phyloP scores from a whole-genome alignment of 2,113 vertebrate species.

The Oreamnos americanus region DNA sequence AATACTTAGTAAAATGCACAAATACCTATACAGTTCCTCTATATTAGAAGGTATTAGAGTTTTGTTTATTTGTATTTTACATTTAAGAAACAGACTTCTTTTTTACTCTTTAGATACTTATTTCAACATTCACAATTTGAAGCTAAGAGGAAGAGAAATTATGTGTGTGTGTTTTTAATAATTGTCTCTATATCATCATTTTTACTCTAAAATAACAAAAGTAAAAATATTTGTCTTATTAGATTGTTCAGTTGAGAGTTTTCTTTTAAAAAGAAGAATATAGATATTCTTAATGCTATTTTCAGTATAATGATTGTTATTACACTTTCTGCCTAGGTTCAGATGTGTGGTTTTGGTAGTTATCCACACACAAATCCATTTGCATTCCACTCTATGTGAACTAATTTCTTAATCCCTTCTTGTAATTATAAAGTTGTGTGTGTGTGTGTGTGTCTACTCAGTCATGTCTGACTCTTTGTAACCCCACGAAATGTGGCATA shows the following conservation, averaged over 20 bases:
- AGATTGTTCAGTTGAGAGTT: neutral
- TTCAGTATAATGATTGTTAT: neutral
- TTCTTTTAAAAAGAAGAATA: neutral
- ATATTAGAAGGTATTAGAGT: neutral
- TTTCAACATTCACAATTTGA: neutral
- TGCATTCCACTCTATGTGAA: neutral
- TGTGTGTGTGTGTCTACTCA: neutral
- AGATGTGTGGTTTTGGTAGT: fast-evolving
- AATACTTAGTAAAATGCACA: neutral
- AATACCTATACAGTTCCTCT: fast-evolving
- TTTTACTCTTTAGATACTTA: neutral
- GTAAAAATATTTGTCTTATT: neutral
- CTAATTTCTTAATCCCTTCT: neutral
- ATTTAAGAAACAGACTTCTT: neutral
- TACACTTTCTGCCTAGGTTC: neutral
- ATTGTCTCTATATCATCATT: neutral
- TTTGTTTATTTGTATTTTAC: neutral
- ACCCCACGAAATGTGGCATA: neutral
- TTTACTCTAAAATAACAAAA: neutral
- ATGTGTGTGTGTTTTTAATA: neutral
- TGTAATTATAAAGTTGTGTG: neutral
- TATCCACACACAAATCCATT: neutral
- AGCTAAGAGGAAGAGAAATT: neutral
- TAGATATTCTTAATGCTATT: neutral
- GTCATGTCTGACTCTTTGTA: neutral